Evolutionary conservation across 1,140 invertebrate genomes (phyloP), one percentile per base, ranked within the genome.

Genomic region (Cryptotermes secundus): DNA sequence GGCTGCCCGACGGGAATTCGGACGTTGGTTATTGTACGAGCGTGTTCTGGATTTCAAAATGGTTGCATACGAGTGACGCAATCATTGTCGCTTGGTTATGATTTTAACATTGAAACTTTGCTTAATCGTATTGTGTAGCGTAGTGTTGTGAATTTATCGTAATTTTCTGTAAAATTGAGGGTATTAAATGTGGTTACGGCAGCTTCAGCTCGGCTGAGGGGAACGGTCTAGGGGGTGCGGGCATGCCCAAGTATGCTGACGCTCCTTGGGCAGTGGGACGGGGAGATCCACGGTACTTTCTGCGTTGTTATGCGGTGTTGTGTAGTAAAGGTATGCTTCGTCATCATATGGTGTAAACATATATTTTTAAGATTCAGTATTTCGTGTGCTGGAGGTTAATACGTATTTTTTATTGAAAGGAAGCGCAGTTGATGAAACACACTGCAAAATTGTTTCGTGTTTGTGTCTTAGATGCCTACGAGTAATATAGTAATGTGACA

Each of bases 1-100:
- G 89, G 89, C 89, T 89, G 88, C 88, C 88, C 88, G 87, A 87
- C 88, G 88, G 34, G 34, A 81, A n/a, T 81, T 49, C 14, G 83
- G 65, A 72, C 79, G 42, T 22, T 79, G 87, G 88, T 85, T 87
- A 87, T 86, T 87, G 86, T 87, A 86, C 65, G 83, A 84, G 86
- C 86, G 72, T 65, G 36, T 72, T 35, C 34, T 59, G 34, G 7
- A 83, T 79, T 59, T 36, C 83, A 35, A 83, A 83, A 72, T 72
- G 22, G 45, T 83, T 72, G 72, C 72, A n/a, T 72, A 31, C n/a
- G 49, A 83, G 31, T 83, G 83, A 79, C 38, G 34, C 49, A 72
- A 72, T 83, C 22, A 3, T 10, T 53, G 36, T 83, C 82, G 82
- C 82, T 83, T 83, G 83, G 45, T 83, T 83, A 83, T 83, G 83